Evolutionary conservation across 2,797 vertebrate species (phyloP), one percentile per base, ranked within the genome.

Genomic region (Melanotaenia nigrans): DNA sequence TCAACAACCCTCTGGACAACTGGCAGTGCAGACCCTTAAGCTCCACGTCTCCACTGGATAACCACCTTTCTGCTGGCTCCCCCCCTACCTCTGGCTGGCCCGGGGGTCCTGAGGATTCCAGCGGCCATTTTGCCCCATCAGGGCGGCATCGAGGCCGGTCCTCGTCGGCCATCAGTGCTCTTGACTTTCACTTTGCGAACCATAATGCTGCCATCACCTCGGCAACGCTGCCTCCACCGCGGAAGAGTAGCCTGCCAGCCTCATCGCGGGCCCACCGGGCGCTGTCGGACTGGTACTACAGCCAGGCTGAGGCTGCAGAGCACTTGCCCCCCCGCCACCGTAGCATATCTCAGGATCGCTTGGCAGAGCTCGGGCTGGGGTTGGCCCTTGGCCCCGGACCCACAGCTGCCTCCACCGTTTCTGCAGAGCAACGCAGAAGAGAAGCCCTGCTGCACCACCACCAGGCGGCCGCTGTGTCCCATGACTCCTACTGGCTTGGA

Each of bases 261-360:
- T 76, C 83, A 1, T 28, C 75, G 8, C 72, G 74, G 1, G 36
- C 77, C 10, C 96, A 96, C 70, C 96, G 95, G 87, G 96, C 95
- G 4, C 92, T 98, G 86, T 95, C 96, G 0, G 94, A 96, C 85
- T 98, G 97, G 97, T 96, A 96, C 87, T 94, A 96, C 54, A 96
- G 93, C 90, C 97, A 96, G 87, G 94, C 94, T 3, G 81, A 91
- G 59, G 83, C 94, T 0, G 92, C 92, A 0, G 93, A 95, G 55
- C 73, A 70, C 62, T 89, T 95, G 91, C 89, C 95, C 0, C 93
- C 95, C 20, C 93, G 94, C 33, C 94, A 93, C 75, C 94, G 93
- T 72, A 97, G 96, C 53, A 91, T 94, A 68, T 98, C 97, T 61
- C 96, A 98, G 81, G 96, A 98, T 61, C 92, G 93, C 10, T 61